phyloP scores from a whole-genome alignment of 2,113 vertebrate species.

The Nymphicus hollandicus region DNA sequence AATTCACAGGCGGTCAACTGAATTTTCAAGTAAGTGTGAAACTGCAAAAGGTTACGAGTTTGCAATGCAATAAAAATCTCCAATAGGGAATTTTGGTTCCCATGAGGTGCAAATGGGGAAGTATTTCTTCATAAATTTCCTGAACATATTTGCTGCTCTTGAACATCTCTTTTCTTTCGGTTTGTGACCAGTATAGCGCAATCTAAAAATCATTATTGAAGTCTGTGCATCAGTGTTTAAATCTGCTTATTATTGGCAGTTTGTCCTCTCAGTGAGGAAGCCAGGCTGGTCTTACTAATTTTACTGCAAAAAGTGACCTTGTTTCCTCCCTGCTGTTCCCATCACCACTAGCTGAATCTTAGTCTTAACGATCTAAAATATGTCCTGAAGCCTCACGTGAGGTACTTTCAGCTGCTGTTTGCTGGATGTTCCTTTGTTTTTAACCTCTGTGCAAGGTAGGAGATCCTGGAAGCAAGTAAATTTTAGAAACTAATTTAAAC shows the following conservation, averaged over 20 bases:
- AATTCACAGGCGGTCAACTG: neutral
- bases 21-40: constrained; percentile 4
- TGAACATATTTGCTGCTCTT: neutral
- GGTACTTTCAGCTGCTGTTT: neutral
- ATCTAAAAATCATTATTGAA: neutral
- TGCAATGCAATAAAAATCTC: neutral
- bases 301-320: neutral
- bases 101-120: neutral
- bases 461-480: neutral
- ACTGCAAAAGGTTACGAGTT: neutral
- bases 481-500: neutral
- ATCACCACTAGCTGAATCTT: neutral
- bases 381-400: neutral
- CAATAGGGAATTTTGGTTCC: neutral
- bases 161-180: neutral
- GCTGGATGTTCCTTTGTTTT: neutral
- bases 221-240: neutral
- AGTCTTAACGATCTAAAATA: neutral
- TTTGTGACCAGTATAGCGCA: neutral
- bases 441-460: neutral
- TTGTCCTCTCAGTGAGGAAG: neutral
- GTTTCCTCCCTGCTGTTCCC: neutral
- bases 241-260: neutral
- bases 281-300: neutral
- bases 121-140: neutral